Evolutionary conservation across 2,797 vertebrate species (phyloP).

Genomic region (Gephyroberyx darwinii): DNA sequence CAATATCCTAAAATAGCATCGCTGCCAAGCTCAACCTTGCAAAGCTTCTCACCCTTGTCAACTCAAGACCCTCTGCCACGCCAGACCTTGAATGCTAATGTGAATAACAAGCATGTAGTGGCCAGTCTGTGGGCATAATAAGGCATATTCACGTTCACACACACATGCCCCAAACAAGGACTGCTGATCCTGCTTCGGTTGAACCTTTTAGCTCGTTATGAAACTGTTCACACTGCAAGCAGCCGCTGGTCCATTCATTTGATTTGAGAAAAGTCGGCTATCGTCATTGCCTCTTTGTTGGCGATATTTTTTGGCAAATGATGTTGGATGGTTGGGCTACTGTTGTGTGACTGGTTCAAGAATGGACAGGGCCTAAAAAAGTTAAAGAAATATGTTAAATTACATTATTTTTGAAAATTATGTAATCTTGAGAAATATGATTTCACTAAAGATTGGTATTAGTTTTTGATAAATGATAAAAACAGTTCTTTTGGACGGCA

Average conservation of each 20-base stretch:
- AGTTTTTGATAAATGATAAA: no score
- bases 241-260: constrained; percentile 17
- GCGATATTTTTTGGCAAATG: no score
- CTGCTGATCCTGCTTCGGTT: background rate
- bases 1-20: constrained; percentile 68
- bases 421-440: no score
- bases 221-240: constrained; percentile 17
- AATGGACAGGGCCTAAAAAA: no score
- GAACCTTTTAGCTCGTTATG: constrained; percentile 36
- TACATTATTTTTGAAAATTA: no score
- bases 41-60: constrained; percentile 70
- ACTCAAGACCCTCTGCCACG: constrained; percentile 47
- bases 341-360: no score
- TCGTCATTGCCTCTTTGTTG: no score
- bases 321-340: no score
- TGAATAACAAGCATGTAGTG: constrained; percentile 31
- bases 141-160: constrained; percentile 57
- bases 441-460: no score
- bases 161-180: constrained; percentile 29
- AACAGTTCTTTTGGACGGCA: no score
- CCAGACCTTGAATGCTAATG: constrained; percentile 64
- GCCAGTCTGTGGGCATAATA: constrained; percentile 53
- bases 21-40: constrained; percentile 45
- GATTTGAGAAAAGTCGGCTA: no score
- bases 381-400: no score